phyloP scores from a whole-genome alignment of 2,888 invertebrate genomes.

The Drosophila leonis region DNA sequence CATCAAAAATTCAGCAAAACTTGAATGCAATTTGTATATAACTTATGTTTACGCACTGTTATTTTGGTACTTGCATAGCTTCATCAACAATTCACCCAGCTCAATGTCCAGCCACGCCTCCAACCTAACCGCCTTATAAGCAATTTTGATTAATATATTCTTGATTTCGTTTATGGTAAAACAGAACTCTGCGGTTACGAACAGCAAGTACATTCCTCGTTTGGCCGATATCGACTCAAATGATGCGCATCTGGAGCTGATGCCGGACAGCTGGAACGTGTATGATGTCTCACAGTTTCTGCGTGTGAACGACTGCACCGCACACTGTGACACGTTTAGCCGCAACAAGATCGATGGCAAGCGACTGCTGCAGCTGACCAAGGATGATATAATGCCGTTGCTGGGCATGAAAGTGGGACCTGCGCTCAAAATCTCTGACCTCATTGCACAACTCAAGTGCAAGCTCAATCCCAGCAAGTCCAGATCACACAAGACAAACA shows the following conservation, averaged over 20 bases:
- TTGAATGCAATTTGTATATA: conserved; percentile 60
- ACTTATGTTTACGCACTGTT: conserved; percentile 74
- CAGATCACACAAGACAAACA: conserved; percentile 87
- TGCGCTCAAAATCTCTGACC: conserved; percentile 95
- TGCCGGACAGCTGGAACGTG: conserved; percentile 92
- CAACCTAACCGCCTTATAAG: not conserved
- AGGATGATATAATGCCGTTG: conserved; percentile 95
- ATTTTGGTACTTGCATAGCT: conserved; percentile 78
- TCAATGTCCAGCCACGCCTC: conserved; percentile 22
- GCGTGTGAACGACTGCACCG: conserved; percentile 93
- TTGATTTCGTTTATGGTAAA: not conserved
- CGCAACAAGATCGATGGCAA: conserved; percentile 93
- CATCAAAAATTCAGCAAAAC: conserved; percentile 33
- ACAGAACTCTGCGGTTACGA: conserved; percentile 86
- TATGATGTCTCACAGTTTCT: conserved; percentile 96
- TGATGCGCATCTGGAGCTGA: conserved; percentile 79
- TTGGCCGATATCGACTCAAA: conserved; percentile 84
- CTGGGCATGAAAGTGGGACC: conserved; percentile 98
- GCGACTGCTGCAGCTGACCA: conserved; percentile 91
- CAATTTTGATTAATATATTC: not conserved
- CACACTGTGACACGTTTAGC: conserved; percentile 89
- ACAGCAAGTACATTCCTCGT: conserved; percentile 87
- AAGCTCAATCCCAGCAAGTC: conserved; percentile 86
- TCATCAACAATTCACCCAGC: conserved; percentile 21
- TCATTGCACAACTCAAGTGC: conserved; percentile 95